These are phyloP conservation scores for Tetrapedia diversipes DNA, from an alignment of 2,888 invertebrate species.

Conservation along the genomic window DNA sequence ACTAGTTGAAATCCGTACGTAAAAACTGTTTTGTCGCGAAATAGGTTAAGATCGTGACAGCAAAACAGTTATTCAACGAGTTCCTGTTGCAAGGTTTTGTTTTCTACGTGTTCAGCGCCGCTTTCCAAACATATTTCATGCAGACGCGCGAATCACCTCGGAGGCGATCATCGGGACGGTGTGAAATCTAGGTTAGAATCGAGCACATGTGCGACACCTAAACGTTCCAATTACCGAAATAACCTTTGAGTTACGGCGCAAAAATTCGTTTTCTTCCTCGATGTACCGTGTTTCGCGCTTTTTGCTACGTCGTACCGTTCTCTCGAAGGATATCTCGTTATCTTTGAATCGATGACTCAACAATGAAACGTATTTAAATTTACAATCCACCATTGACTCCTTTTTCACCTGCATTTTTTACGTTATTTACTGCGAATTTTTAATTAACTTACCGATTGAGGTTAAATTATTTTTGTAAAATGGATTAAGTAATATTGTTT, in stretches of 20 bases:
- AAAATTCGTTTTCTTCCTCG: conserved; percentile 21
- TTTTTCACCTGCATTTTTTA: too few species aligned
- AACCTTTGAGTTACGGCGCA: conserved; percentile 30
- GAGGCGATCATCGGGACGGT: not conserved
- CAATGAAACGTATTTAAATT: not conserved
- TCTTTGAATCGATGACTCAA: not conserved
- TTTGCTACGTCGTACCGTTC: too few species aligned
- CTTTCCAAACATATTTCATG: conserved; percentile 34
- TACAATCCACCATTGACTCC: too few species aligned
- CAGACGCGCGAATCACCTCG: not conserved
- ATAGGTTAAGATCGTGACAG: conserved; percentile 26
- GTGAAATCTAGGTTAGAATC: conserved; percentile 48
- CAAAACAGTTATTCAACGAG: not conserved
- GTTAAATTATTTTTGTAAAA: too few species aligned
- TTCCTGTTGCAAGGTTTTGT: conserved; percentile 5
- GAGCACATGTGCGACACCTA: conserved; percentile 24
- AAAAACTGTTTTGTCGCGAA: conserved; percentile 1
- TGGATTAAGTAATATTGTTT: too few species aligned
- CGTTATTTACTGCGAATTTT: too few species aligned
- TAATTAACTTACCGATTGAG: too few species aligned
- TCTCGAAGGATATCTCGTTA: not conserved
- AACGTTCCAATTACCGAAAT: conserved; percentile 59
- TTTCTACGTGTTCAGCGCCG: conserved; percentile 12
- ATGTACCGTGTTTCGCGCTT: not conserved
- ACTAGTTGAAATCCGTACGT: not conserved